Evolutionary conservation across 2,888 invertebrate species (phyloP).

Genomic region (Poecilus cupreus): DNA sequence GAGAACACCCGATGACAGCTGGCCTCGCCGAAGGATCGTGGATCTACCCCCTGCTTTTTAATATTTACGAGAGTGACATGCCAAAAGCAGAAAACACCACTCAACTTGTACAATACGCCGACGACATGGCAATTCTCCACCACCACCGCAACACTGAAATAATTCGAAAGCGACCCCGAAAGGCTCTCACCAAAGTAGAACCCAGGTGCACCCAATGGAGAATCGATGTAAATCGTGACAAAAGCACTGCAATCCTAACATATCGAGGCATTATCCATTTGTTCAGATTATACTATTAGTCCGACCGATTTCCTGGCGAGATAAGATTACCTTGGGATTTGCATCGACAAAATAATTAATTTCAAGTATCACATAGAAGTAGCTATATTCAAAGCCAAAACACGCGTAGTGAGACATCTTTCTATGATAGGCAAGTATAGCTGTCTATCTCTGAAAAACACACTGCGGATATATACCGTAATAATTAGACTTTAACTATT

Average conservation of each 20-base stretch:
- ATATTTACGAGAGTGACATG: too few relatives aligned
- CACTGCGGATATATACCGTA: too few relatives aligned
- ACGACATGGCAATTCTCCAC: constrained; percentile 59
- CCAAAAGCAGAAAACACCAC: too few relatives aligned
- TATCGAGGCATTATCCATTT: background rate
- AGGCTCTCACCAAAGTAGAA: background rate
- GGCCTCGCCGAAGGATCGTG: constrained; percentile 65
- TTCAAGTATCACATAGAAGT: too few relatives aligned
- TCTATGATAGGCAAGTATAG: too few relatives aligned
- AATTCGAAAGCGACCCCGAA: constrained; percentile 16
- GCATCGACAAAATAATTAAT: too few relatives aligned
- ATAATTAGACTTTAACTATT: too few relatives aligned
- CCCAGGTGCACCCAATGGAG: constrained; percentile 55
- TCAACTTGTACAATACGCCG: constrained; percentile 59
- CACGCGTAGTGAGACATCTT: too few relatives aligned
- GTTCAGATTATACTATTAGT: background rate
- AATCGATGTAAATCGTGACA: constrained; percentile 55
- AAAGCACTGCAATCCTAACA: constrained; percentile 58
- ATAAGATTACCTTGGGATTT: background rate
- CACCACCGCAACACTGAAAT: too few relatives aligned
- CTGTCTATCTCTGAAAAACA: too few relatives aligned
- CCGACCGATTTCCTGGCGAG: background rate
- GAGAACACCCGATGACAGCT: constrained; percentile 59
- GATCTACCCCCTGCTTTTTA: constrained; percentile 62
- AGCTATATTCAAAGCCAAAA: too few relatives aligned